Percentiles rank a stretch among this genome's conserved stretches.
Conservation (phyloP, 2,797 vertebrate genomes). For the Premnoplex brunnescens region DNA sequence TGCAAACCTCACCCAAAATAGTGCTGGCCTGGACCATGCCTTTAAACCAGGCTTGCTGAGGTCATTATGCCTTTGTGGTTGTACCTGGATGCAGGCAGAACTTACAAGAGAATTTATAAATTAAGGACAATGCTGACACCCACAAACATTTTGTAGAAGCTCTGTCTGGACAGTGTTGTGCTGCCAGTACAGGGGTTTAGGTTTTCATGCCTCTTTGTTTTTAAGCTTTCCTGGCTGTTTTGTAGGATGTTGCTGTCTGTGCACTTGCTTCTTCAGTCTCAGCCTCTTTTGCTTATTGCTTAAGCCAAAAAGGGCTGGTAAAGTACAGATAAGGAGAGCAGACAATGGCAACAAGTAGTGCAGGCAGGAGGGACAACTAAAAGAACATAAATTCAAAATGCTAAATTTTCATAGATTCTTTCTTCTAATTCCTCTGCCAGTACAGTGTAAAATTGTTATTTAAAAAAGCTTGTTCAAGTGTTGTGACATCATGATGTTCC, state of each 20-base stretch:
- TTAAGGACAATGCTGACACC: not conserved
- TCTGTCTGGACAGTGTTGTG: not conserved
- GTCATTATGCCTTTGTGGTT: not conserved
- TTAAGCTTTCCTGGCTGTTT: not conserved
- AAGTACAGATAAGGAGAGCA: not conserved
- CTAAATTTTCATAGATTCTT: not conserved
- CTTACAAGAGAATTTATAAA: not conserved
- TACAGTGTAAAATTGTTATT: not conserved
- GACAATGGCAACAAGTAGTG: not conserved
- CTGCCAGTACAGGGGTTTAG: not conserved
- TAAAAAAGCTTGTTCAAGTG: rapidly evolving
- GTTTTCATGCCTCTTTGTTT: not conserved
- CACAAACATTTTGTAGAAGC: not conserved
- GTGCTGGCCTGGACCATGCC: not conserved
- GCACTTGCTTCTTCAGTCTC: not conserved
- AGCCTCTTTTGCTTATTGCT: not conserved
- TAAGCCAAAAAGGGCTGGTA: not conserved
- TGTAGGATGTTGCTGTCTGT: not conserved
- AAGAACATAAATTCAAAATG: not conserved
- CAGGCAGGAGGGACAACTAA: not conserved
- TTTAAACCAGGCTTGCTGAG: not conserved
- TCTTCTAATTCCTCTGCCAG: not conserved
- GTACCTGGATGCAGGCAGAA: not conserved
- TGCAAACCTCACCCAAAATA: not conserved
- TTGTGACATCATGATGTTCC: not conserved